Evolutionary conservation across 2,797 vertebrate genomes (phyloP).

Genomic region (Falco concolor): DNA sequence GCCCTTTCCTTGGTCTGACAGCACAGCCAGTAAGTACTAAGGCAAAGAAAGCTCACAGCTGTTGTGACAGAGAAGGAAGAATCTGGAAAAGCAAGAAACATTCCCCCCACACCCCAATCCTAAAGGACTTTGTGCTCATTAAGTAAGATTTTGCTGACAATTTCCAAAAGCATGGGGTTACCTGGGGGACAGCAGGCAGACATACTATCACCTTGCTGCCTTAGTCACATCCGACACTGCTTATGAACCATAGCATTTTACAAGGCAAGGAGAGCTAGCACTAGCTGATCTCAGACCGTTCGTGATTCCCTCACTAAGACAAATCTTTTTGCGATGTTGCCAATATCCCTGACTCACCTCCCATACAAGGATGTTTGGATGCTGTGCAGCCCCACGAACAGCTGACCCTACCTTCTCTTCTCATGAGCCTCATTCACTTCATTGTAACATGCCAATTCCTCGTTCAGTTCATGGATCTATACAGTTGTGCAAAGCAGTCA

Average conservation of each 20-base stretch:
- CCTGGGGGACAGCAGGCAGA: background rate
- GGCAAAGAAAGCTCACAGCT: conserved; percentile 5
- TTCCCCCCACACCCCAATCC: background rate
- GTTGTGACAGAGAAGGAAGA: background rate
- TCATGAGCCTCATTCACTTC: background rate
- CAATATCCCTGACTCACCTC: background rate
- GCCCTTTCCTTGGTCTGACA: background rate
- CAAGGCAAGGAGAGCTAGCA: background rate
- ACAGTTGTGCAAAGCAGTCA: background rate
- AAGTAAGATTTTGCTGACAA: background rate
- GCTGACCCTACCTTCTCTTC: background rate
- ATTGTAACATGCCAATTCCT: background rate
- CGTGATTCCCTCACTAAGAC: background rate
- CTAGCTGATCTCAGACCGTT: background rate
- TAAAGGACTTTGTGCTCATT: background rate
- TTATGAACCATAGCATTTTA: background rate
- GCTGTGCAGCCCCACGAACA: background rate
- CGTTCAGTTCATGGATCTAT: background rate
- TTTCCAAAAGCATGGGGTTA: background rate
- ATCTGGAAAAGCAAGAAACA: conserved; percentile 30
- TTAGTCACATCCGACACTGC: background rate
- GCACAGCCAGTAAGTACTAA: background rate
- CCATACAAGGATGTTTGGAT: background rate
- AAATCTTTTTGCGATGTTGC: background rate
- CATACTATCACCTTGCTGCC: background rate